Conservation (phyloP, 2,113 vertebrate species). For the Daphoenositta chrysoptera region DNA sequence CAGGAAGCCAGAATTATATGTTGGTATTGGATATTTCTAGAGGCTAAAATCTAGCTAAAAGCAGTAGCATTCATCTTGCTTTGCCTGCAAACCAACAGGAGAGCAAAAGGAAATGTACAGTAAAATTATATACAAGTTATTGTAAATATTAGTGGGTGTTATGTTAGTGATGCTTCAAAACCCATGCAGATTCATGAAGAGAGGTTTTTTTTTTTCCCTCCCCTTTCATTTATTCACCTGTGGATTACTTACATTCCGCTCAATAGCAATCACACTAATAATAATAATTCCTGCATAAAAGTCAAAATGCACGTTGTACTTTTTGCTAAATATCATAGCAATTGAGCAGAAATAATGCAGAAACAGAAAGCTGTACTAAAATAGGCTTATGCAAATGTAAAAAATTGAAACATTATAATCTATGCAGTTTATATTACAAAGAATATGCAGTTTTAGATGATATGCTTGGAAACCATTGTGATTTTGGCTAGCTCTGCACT, state of each 20-base stretch:
- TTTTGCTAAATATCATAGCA: background rate
- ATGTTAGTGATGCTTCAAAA: background rate
- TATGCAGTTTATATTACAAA: background rate
- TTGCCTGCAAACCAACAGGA: background rate
- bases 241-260: background rate
- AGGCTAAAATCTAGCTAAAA: background rate
- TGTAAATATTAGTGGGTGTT: background rate
- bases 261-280: background rate
- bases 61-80: background rate
- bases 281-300: background rate
- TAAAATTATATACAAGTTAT: background rate
- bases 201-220: background rate
- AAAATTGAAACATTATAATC: background rate
- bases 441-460: background rate
- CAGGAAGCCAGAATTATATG: background rate
- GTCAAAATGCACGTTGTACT: background rate
- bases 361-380: background rate
- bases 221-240: background rate
- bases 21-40: background rate
- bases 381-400: background rate
- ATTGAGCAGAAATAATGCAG: background rate
- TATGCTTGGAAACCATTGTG: background rate
- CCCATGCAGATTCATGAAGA: background rate
- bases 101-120: background rate
- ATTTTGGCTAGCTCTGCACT: background rate